Evolutionary conservation across 1,140 invertebrate species (phyloP), one percentile per base, ranked within the genome.

Genomic region (Aphis craccivora): DNA sequence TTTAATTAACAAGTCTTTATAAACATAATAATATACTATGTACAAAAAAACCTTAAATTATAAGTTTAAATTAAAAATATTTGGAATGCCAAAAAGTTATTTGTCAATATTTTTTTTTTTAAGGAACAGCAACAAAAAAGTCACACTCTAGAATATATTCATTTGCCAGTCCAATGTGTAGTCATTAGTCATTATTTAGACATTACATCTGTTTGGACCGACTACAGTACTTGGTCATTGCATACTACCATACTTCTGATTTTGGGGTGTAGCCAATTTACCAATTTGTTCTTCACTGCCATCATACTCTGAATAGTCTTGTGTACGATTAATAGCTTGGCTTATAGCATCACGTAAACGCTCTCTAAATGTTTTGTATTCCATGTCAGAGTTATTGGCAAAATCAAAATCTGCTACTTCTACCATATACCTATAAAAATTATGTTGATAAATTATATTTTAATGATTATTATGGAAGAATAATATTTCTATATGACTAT

Each of bases 341-440:
- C 96, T 96, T 94, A 98, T 96, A n/a, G 97, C 97, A 94, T 98
- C 97, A 48, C 96, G 95, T 6, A 98, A 95, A 84, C 98, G 96
- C 94, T 98, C 97, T 11, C 96, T 96, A 94, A 98, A 98, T 43
- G 97, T 98, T 95, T 98, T 98, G 94, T 98, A 98, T 94, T 98
- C 97, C 95, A 98, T 96, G 94, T 98, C 97, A 95, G 96, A 96
- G 45, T 95, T 95, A 94, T 97, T 97, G 2, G 97, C 97, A 95
- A 98, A 98, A 95, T 98, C 97, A 94, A 98, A 98, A 95, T 98
- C 97, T 0, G 98, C 98, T 6, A 98, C 97, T 96, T 98, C 98
- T 35, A 98, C 96, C 4, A 96, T 97, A 94, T 97, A 97, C 94
- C 97, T 97, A 95, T 35, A 88, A 88, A 88, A 30, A 87, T 0